Base-by-base conservation (phyloP, 2,113 vertebrate genomes). In the Phylloscopus whistleri region DNA sequence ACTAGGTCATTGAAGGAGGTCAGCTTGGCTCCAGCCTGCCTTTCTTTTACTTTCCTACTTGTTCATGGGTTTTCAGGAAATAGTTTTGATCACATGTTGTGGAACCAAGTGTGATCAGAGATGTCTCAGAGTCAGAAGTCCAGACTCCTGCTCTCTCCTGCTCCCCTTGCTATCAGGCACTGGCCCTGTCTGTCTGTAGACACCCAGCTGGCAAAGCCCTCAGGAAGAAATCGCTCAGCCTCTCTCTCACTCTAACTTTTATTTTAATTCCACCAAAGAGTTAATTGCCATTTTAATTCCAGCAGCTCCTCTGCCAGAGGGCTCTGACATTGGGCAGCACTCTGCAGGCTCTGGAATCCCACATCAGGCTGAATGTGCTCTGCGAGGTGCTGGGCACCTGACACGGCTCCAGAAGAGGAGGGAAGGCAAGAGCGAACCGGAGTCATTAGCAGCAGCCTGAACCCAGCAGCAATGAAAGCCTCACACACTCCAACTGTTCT, bases 141-240 rank as follows among this genome's bases (percentile, higher is more conserved):
- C 51, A 2, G 7, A 9, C 27, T 87, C 26, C 37, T 53, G 35
- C 41, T 78, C 23, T 33, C 0, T 91, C n/a, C 56, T 63, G 28
- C 41, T 79, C 18, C 70, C 1, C 0, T 31, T 63, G 35, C 51
- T 80, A 23, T 58, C 35, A 79, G n/a, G 27, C 10, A n/a, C 33
- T 16, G 39, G 30, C 55, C 0, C 0, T 10, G 24, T 41, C 30
- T 6, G 2, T n/a, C 0, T 1, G 2, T 39, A 44, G 44, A 43
- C 49, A 35, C 59, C 1, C 5, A n/a, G 6, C 12, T 44, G 20
- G 17, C 17, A 75, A 64, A 87, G 24, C 27, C 16, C 15, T 39
- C 0, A 0, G 24, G 26, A 44, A 41, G 27, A 87, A 83, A 72
- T 6, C 0, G 0, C 7, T 11, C 48, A n/a, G 19, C 24, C 16